Percentiles rank a stretch among this genome's conserved stretches.
Evolutionary conservation across 2,113 vertebrate genomes (phyloP).

Genomic region (Thalassarche chlororhynchos): DNA sequence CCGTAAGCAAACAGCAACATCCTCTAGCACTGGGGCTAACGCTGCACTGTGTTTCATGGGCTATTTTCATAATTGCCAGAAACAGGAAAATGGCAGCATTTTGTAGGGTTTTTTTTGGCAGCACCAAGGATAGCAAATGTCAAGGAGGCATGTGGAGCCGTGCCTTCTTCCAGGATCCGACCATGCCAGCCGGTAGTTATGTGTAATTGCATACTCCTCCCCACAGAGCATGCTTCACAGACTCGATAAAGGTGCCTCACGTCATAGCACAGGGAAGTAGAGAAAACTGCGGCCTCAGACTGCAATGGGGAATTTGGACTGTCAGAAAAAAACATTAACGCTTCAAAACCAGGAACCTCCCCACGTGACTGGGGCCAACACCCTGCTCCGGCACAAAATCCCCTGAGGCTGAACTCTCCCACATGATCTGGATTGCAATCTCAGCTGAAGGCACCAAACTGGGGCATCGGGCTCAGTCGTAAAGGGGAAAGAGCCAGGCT

Average conservation of each 20-base stretch:
- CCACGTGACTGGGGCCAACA: neutral
- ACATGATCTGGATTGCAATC: neutral
- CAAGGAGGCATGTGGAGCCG: neutral
- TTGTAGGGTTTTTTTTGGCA: neutral
- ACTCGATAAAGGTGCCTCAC: neutral
- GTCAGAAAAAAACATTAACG: neutral
- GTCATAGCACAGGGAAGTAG: constrained; percentile 51
- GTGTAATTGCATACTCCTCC: constrained; percentile 17
- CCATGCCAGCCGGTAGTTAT: neutral
- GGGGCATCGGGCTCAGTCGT: rapidly evolving
- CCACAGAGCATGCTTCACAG: neutral
- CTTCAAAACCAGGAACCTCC: constrained; percentile 1
- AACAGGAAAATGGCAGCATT: neutral
- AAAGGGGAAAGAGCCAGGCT: neutral
- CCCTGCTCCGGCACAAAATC: neutral
- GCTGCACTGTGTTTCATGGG: rapidly evolving
- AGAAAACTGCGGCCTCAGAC: neutral
- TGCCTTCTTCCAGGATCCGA: neutral
- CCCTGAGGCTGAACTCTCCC: neutral
- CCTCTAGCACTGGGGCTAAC: neutral
- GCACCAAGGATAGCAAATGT: constrained; percentile 7
- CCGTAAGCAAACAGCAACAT: neutral
- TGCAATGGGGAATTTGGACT: neutral
- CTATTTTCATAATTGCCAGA: rapidly evolving
- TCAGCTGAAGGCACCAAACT: neutral